Evolutionary conservation across 2,113 vertebrate genomes (phyloP).

Genomic region (Ibidorhyncha struthersii): DNA sequence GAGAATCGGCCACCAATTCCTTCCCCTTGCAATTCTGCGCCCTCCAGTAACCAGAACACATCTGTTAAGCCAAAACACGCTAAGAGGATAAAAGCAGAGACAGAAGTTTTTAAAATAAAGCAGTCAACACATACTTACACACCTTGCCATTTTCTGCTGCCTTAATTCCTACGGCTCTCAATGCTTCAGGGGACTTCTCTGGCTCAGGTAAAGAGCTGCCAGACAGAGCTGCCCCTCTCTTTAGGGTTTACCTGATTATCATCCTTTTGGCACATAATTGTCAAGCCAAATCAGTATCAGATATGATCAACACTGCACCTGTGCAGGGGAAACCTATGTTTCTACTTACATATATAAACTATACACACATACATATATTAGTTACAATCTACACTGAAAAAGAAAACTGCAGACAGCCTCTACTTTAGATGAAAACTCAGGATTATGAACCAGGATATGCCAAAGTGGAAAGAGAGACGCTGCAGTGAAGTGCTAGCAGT

Average conservation of each 20-base stretch:
- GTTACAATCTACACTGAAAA: background rate
- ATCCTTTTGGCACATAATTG: background rate
- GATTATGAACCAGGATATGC: background rate
- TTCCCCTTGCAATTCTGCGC: background rate
- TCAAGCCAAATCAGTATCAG: background rate
- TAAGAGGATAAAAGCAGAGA: background rate
- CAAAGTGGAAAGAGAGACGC: background rate
- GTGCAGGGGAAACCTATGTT: background rate
- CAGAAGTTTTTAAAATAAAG: background rate
- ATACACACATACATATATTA: background rate
- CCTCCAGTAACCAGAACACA: background rate
- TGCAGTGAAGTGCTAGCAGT: background rate
- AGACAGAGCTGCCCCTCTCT: background rate
- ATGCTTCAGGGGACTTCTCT: background rate
- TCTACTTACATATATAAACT: background rate
- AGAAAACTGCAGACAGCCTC: background rate
- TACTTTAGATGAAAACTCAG: background rate
- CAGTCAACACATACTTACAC: background rate
- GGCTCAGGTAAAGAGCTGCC: background rate
- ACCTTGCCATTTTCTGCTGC: background rate
- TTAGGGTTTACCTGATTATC: background rate
- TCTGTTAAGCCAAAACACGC: background rate
- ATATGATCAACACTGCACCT: background rate
- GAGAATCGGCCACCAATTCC: background rate
- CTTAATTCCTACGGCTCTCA: background rate